Evolutionary conservation across 2,797 vertebrate genomes (phyloP), one percentile per base, ranked within the genome.

Genomic region (Nannoperca obscura): DNA sequence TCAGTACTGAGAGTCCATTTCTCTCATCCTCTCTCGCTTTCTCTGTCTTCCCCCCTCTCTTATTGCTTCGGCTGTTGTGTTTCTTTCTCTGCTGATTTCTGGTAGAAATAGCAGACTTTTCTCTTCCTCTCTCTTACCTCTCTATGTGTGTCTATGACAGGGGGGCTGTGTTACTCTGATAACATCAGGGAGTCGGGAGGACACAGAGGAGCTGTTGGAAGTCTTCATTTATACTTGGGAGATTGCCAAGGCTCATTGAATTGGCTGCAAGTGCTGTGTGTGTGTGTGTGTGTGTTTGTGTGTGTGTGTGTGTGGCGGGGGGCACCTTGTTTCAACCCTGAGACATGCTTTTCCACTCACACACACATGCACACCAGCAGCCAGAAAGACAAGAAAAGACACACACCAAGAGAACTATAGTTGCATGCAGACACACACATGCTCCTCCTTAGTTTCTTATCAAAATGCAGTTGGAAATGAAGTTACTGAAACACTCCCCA

Each of bases 151-250:
- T 55, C 34, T 42, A 19, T 58, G 57, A 79, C 17, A 54, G 70
- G 54, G 62, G 72, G 59, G 44, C 65, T 80, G 52, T 60, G 40
- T 83, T 86, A 61, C 74, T 83, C 46, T 67, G 89, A 91, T 90
- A 88, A 70, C 80, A 87, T 90, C 82, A 67, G 20, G 68, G 81
- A 88, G 55, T 64, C 68, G 17, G 71, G 52, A 84, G 76, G 75
- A 81, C 89, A 88, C 59, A 46, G 80, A 83, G 53, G 14, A 78
- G 63, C 63, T 52, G 57, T 78, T 79, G 73, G 79, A 84, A 76
- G 84, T 83, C 83, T 89, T 88, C 78, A 87, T 89, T 90, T 89
- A 74, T 84, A 65, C 65, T 87, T 89, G 90, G 88, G 69, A 87
- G 65, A 66, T 54, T 60, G 71, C 88, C 89, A 89, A 68, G 34